Conservation (phyloP, 2,797 vertebrate genomes). For the Pipistrellus pipistrellus region DNA sequence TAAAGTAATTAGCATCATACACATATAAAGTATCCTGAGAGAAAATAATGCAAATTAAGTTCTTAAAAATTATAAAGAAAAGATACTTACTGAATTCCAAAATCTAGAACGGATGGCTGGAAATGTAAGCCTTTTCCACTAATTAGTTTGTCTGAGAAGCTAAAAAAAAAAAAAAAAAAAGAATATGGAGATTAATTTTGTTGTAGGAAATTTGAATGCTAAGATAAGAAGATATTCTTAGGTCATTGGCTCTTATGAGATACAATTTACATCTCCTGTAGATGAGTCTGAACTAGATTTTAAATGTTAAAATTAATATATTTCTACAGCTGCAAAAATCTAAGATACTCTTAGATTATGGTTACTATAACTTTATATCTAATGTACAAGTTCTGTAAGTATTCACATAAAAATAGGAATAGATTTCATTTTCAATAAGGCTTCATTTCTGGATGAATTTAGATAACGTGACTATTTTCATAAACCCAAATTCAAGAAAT, state of each 20-base stretch:
- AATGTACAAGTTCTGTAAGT: background rate
- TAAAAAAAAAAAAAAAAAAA: constrained; percentile 83
- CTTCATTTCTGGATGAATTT: background rate
- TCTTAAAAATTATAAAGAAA: constrained; percentile 45
- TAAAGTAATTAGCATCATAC: background rate
- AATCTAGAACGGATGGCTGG: constrained; percentile 95
- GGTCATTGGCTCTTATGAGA: background rate
- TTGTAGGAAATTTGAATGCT: background rate
- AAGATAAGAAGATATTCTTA: background rate
- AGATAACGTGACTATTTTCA: constrained; percentile 23
- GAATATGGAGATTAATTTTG: constrained; percentile 53
- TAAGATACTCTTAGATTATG: background rate
- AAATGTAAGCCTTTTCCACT: constrained; percentile 94
- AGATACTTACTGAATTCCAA: constrained; percentile 96
- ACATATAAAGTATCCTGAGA: background rate
- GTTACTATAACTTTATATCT: background rate
- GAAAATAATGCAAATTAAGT: background rate
- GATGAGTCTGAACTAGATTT: constrained; percentile 23
- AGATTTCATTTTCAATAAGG: background rate
- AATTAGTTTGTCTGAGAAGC: constrained; percentile 92
- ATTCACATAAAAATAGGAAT: background rate
- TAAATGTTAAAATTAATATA: constrained; percentile 17
- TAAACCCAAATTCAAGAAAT: background rate
- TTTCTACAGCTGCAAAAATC: constrained; percentile 42
- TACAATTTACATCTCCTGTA: background rate